Percentiles rank a stretch among this genome's conserved stretches.
Evolutionary conservation across 2,113 vertebrate species (phyloP).

Genomic region (Heptranchias perlo): DNA sequence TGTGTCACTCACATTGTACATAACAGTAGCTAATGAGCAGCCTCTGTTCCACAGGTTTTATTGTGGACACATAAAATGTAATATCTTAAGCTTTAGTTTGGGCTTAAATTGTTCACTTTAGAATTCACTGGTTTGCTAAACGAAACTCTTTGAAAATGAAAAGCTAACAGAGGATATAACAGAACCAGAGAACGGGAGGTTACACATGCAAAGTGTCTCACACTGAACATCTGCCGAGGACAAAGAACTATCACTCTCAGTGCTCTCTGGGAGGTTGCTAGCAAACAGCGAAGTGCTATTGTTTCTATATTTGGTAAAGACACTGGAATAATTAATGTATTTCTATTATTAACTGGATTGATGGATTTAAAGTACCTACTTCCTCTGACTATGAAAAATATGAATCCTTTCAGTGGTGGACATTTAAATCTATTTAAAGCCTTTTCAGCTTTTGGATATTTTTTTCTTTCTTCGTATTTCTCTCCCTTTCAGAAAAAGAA

Average conservation of each 20-base stretch:
- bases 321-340: neutral
- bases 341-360: constrained; percentile 23
- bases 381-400: neutral
- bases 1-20: neutral
- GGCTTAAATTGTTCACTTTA: neutral
- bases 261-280: neutral
- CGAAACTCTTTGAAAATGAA: neutral
- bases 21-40: neutral
- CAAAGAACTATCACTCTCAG: neutral
- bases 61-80: neutral
- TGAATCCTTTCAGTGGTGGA: neutral
- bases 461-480: neutral
- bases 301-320: neutral
- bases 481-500: neutral
- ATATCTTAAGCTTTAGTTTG: neutral
- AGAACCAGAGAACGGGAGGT: neutral
- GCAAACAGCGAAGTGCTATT: neutral
- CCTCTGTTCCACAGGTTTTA: neutral
- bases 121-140: neutral
- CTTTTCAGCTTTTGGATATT: neutral
- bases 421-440: neutral
- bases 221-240: neutral
- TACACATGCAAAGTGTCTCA: neutral
- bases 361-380: neutral
- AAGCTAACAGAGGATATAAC: no score